phyloP scores from a whole-genome alignment of 1,140 invertebrate species.

The Pseudoatta argentina region DNA sequence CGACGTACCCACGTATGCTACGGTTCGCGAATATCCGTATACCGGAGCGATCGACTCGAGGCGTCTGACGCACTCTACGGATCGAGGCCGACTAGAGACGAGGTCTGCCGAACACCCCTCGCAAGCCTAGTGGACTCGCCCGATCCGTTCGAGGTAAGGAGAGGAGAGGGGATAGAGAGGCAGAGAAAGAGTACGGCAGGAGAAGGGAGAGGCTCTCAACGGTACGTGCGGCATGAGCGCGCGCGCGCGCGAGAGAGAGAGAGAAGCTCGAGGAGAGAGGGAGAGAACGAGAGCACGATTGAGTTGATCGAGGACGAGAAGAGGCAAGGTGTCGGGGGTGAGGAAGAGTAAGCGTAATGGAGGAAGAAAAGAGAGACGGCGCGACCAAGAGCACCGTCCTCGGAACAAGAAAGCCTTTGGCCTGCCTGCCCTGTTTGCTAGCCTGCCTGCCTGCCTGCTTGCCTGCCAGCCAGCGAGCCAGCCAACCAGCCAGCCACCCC shows the following conservation, averaged over 20 bases:
- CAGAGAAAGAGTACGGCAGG: constrained; percentile 64
- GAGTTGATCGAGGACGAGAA: constrained; percentile 66
- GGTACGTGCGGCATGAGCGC: constrained; percentile 70
- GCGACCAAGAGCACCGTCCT: constrained; percentile 74
- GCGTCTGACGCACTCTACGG: constrained; percentile 84
- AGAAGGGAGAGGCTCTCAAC: constrained; percentile 75
- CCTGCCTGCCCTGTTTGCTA: constrained; percentile 62
- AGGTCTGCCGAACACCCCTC: constrained; percentile 84
- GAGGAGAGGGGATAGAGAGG: constrained; percentile 71
- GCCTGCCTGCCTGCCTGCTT: constrained; percentile 53
- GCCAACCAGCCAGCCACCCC: constrained; percentile 76
- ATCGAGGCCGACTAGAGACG: constrained; percentile 85
- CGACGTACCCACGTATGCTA: constrained; percentile 10
- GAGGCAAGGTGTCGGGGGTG: constrained; percentile 24
- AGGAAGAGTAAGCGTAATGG: constrained; percentile 71
- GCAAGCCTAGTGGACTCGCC: constrained; percentile 85
- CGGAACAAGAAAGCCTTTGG: constrained; percentile 83
- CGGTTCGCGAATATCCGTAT: constrained; percentile 59
- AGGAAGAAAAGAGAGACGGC: constrained; percentile 76
- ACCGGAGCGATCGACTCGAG: constrained; percentile 72
- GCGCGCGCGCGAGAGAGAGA: background rate
- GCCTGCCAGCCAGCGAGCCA: constrained; percentile 2
- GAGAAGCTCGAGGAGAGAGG: background rate
- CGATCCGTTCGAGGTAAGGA: constrained; percentile 78
- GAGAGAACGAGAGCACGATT: constrained; percentile 66